phyloP scores from a whole-genome alignment of 2,113 vertebrate species.

The Rallus limicola region DNA sequence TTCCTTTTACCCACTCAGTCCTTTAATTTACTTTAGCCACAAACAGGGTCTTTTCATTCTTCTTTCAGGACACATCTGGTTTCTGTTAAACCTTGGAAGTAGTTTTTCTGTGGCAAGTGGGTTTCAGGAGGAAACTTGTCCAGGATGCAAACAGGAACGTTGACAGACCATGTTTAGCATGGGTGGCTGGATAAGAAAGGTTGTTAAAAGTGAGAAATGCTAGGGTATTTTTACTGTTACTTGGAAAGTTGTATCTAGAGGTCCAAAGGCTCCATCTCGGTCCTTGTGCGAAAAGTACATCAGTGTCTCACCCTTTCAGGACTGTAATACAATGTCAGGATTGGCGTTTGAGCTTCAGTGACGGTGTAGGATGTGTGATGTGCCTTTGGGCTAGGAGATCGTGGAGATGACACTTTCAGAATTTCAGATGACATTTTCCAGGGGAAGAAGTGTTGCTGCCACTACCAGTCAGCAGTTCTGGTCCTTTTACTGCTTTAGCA shows the following conservation, averaged over 20 bases:
- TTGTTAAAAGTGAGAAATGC: not conserved
- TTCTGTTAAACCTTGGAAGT: not conserved
- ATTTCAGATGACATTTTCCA: conserved; percentile 64
- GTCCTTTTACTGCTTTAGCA: conserved; percentile 64
- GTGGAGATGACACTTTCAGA: conserved; percentile 37
- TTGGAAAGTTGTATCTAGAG: not conserved
- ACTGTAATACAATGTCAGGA: not conserved
- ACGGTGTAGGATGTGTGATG: conserved; percentile 14
- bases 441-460: conserved; percentile 58
- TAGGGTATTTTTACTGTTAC: not conserved
- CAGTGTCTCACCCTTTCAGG: not conserved
- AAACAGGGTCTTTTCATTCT: not conserved
- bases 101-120: not conserved
- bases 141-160: not conserved
- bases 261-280: not conserved
- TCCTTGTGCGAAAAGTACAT: not conserved
- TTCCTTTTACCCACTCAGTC: not conserved
- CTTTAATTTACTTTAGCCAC: not conserved
- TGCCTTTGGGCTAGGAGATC: conserved; percentile 34
- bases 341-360: not conserved
- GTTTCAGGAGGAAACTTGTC: not conserved
- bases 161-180: not conserved
- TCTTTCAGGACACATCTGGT: not conserved
- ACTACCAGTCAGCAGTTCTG: conserved; percentile 72
- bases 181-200: not conserved